Conservation (phyloP, 2,888 invertebrate genomes). For the Notodonta ziczac region DNA sequence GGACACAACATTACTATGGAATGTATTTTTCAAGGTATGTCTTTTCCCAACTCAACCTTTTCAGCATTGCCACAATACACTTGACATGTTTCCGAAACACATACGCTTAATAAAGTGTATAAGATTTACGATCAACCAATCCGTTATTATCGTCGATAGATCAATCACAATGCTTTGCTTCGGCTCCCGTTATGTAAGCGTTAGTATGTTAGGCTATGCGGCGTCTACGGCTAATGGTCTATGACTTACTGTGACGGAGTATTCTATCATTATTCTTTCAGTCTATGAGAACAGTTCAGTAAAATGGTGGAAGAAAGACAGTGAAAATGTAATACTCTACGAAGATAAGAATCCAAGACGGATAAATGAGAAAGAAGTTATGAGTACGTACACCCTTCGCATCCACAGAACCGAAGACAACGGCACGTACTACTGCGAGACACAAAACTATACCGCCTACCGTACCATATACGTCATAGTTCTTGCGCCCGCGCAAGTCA, state of each 20-base stretch:
- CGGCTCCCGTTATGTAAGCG: no score
- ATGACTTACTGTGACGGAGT: neutral
- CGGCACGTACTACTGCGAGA: slow-evolving; percentile 81
- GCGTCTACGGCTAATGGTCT: no score
- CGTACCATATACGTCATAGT: slow-evolving; percentile 84
- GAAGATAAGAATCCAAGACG: slow-evolving; percentile 13
- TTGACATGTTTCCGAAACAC: no score
- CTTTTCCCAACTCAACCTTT: no score
- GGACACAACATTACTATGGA: slow-evolving; percentile 49
- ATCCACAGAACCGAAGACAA: slow-evolving; percentile 86
- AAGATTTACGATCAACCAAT: no score
- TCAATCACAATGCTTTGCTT: no score
- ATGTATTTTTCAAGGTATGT: slow-evolving; percentile 74
- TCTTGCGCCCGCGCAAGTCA: slow-evolving; percentile 88
- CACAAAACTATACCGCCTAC: slow-evolving; percentile 53
- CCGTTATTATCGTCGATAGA: no score
- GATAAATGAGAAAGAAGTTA: slow-evolving; percentile 84
- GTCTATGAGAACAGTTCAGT: slow-evolving; percentile 66
- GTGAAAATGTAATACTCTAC: slow-evolving; percentile 31
- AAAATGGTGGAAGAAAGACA: slow-evolving; percentile 61
- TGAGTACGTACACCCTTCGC: slow-evolving; percentile 80
- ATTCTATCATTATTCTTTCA: slow-evolving; percentile 35
- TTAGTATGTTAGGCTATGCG: no score
- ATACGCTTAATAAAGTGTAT: no score
- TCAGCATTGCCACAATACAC: no score